Conservation (phyloP, 1,140 invertebrate genomes). For the Gryon sp. region DNA sequence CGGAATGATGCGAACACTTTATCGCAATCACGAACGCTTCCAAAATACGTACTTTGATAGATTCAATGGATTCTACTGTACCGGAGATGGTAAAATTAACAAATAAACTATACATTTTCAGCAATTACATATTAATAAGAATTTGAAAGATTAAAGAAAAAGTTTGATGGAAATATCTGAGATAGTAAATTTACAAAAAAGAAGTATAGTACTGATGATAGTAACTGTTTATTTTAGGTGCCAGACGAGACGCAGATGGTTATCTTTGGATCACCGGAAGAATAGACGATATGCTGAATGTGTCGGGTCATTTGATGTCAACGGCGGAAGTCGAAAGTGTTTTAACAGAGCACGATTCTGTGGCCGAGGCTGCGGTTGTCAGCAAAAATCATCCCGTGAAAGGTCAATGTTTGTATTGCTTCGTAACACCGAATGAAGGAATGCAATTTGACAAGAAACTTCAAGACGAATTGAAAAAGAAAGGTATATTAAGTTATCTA, state of each 20-base stretch:
- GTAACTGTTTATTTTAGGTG: conserved; percentile 82
- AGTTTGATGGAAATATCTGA: no score
- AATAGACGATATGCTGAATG: conserved; percentile 98
- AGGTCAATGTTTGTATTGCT: conserved; percentile 98
- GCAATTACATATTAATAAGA: neutral
- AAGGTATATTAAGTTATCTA: conserved; percentile 76
- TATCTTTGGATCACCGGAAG: conserved; percentile 98
- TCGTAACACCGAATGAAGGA: conserved; percentile 92
- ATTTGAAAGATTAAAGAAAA: no score
- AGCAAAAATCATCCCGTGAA: conserved; percentile 95
- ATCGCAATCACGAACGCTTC: conserved; percentile 94
- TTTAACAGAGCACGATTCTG: conserved; percentile 88
- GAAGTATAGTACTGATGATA: no score
- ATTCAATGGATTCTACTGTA: conserved; percentile 97
- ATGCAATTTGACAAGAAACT: conserved; percentile 85
- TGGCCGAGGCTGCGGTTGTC: conserved; percentile 97
- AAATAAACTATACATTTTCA: conserved; percentile 85
- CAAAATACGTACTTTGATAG: conserved; percentile 97
- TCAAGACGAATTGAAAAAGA: conserved; percentile 87
- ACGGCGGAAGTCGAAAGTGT: conserved; percentile 97
- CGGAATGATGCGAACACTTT: conserved; percentile 97
- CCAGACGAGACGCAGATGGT: conserved; percentile 93
- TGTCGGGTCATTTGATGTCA: conserved; percentile 97
- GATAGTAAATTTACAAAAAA: no score
- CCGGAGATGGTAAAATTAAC: conserved; percentile 94